Evolutionary conservation across 2,888 invertebrate species (phyloP).

Genomic region (Drosophila ustulata): DNA sequence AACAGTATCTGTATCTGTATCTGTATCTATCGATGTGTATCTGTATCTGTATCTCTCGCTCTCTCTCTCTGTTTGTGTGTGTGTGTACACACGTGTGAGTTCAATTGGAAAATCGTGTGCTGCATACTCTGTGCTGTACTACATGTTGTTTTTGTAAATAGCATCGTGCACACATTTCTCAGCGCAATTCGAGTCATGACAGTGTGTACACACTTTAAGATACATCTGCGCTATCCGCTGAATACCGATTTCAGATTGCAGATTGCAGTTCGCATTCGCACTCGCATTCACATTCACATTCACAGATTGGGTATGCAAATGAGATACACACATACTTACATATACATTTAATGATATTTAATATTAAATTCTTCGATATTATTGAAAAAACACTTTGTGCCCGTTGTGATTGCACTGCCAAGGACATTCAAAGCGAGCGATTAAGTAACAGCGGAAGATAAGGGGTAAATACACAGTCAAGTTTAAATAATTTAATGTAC

Average conservation of each 20-base stretch:
- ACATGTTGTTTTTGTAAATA: conserved; percentile 69
- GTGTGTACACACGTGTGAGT: conserved; percentile 76
- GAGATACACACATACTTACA: conserved; percentile 15
- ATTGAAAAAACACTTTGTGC: conserved; percentile 11
- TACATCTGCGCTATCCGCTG: conserved; percentile 35
- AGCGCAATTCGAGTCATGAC: conserved; percentile 42
- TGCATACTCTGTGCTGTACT: conserved; percentile 58
- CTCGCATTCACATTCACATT: neutral
- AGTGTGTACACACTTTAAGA: conserved; percentile 63
- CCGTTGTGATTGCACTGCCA: conserved; percentile 3
- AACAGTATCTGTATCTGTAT: conserved; percentile 42
- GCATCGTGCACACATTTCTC: conserved; percentile 55
- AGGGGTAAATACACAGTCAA: neutral
- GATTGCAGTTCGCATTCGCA: neutral
- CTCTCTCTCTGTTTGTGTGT: conserved; percentile 31
- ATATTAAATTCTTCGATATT: conserved; percentile 25
- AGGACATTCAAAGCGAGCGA: neutral
- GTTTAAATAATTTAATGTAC: neutral
- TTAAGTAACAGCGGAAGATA: neutral
- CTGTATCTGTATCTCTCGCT: conserved; percentile 28
- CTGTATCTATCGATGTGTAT: conserved; percentile 31
- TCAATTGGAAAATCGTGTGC: conserved; percentile 85
- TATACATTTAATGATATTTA: conserved; percentile 26
- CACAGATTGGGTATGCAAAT: conserved; percentile 26
- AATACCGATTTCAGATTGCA: conserved; percentile 8